Evolutionary conservation across 2,888 invertebrate genomes (phyloP), one percentile per base, ranked within the genome.

Genomic region (Gryllus longicercus): DNA sequence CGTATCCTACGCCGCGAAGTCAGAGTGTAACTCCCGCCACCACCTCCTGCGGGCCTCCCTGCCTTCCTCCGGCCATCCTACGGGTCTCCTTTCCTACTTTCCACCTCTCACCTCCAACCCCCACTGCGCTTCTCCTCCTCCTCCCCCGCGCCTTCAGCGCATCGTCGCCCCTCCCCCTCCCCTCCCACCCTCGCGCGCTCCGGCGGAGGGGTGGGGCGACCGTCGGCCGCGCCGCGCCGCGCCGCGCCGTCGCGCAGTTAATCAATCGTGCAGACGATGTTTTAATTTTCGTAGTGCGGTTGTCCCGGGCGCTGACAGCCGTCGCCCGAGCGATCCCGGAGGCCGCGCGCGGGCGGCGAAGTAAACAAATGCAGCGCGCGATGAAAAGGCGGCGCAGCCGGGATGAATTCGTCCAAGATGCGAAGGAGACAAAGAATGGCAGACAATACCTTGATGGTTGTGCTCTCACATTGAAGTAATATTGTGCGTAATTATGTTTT

Each of bases 251-350:
- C n/a, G 14, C 63, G 63, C 63, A 63, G 63, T 63, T 63, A 63
- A 63, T 63, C 63, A 63, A 63, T 63, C 63, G 63, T n/a, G 63
- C n/a, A 14, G 63, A 63, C 63, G 63, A 63, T 63, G 63, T n/a
- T 63, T 63, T 63, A 63, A 63, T 63, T 63, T 63, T 63, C 63
- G 16, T 63, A 14, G 16, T 16, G 63, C n/a, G 63, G n/a, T n/a
- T 63, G 63, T 63, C 63, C 0, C 63, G 63, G 14, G 63, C 63
- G 63, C 63, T 63, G 63, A 63, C 63, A 63, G 63, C 16, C 63
- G 63, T 18, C 38, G 63, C n/a, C 63, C 16, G 16, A 63, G 63
- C n/a, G 63, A n/a, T 63, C 63, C 38, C 4, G 63, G n/a, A 63
- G 16, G 63, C 63, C 63, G 63, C n/a, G 63, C 63, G 63, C 63